Percentiles rank a stretch among this genome's conserved stretches.
Conservation (phyloP, 2,797 vertebrate genomes). For the Typhlichthys eigenmanni region DNA sequence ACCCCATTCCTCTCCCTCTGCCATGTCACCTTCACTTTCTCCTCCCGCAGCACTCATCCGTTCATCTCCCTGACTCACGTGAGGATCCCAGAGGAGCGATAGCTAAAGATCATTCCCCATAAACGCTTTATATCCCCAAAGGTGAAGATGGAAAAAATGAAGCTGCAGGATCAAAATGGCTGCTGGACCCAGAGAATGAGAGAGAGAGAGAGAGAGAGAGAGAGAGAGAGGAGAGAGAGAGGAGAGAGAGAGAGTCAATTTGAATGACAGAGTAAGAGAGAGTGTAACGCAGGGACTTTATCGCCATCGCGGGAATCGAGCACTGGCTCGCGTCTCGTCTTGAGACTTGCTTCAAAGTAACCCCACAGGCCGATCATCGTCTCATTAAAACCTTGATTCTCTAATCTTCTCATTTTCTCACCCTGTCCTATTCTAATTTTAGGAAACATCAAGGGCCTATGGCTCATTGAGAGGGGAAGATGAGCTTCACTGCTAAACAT, state of each 20-base stretch:
- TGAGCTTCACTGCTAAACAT: constrained; percentile 17
- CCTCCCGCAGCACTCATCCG: constrained; percentile 56
- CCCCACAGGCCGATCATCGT: constrained; percentile 33
- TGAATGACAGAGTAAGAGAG: not conserved
- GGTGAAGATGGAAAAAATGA: constrained; percentile 36
- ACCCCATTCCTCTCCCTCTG: not conserved
- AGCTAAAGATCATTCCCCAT: constrained; percentile 66
- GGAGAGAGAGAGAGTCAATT: not conserved
- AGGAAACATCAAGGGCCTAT: constrained; percentile 21
- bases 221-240: constrained; percentile 2
- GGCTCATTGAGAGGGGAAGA: constrained; percentile 26
- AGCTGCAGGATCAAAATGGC: constrained; percentile 30
- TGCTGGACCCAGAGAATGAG: constrained; percentile 13
- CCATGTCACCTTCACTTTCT: constrained; percentile 27
- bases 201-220: constrained; percentile 19
- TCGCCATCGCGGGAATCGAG: constrained; percentile 30
- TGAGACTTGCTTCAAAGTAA: constrained; percentile 45
- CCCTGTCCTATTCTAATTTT: constrained; percentile 11
- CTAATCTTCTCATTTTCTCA: constrained; percentile 26
- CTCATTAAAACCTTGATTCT: constrained; percentile 50
- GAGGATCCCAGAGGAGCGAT: constrained; percentile 51
- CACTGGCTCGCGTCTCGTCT: constrained; percentile 22
- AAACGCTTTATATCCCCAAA: constrained; percentile 60
- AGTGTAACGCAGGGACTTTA: constrained; percentile 20
- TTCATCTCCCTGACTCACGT: constrained; percentile 51